These are phyloP conservation scores for Pollenia griseotomentosa DNA, from an alignment of 2,888 invertebrate genomes.

Conservation along the genomic window DNA sequence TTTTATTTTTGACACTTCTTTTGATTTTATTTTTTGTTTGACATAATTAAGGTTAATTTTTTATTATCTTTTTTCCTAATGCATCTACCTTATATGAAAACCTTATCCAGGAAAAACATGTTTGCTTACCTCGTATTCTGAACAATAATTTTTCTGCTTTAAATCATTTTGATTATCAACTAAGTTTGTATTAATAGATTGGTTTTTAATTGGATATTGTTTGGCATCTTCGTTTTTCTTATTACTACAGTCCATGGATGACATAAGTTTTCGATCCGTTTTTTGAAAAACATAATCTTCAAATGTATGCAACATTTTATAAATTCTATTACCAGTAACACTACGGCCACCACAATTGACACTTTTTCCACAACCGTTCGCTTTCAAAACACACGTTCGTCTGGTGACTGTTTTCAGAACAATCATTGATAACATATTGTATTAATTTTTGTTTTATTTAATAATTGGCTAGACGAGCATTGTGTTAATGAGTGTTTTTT, in stretches of 20 bases:
- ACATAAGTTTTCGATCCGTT: constrained; percentile 9
- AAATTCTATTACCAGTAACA: background rate
- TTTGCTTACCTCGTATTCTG: constrained; percentile 74
- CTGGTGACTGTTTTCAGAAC: constrained; percentile 48
- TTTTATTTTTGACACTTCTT: too few species aligned
- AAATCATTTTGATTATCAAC: constrained; percentile 7
- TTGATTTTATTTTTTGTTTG: too few species aligned
- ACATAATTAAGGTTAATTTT: too few species aligned
- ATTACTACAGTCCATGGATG: constrained; percentile 26
- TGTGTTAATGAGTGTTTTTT: background rate
- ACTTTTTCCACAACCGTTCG: constrained; percentile 46
- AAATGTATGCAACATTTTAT: constrained; percentile 63
- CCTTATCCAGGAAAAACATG: too few species aligned
- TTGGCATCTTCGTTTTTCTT: background rate
- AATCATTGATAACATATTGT: constrained; percentile 55
- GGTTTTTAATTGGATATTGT: constrained; percentile 8
- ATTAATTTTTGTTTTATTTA: constrained; percentile 4
- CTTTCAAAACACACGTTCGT: constrained; percentile 58
- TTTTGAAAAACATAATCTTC: constrained; percentile 75
- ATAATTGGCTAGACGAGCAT: background rate
- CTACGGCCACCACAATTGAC: background rate
- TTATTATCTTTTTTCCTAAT: too few species aligned
- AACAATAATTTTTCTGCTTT: constrained; percentile 21
- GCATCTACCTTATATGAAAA: too few species aligned
- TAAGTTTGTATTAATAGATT: background rate